Conservation (phyloP, 2,888 invertebrate species). For the Branchellion lobata region DNA sequence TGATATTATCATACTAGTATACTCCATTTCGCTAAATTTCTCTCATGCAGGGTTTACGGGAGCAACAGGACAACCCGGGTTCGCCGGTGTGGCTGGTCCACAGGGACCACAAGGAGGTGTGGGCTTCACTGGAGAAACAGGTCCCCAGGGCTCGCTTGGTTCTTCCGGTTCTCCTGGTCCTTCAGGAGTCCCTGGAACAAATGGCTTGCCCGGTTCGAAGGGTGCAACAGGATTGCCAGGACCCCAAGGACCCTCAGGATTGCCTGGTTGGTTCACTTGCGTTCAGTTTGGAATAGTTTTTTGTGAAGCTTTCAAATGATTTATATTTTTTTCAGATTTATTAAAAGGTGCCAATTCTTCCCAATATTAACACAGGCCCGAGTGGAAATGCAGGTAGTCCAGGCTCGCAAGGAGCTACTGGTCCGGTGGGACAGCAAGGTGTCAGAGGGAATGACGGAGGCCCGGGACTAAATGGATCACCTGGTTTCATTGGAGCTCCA, state of each 20-base stretch:
- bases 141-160: constrained; percentile 38
- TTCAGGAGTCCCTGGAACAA: constrained; percentile 49
- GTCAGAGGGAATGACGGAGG: neutral
- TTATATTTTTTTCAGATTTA: too few relatives aligned
- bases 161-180: constrained; percentile 32
- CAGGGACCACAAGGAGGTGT: constrained; percentile 38
- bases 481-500: constrained; percentile 23
- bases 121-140: constrained; percentile 39
- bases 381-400: constrained; percentile 23
- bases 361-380: neutral
- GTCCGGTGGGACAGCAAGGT: constrained; percentile 42
- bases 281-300: too few relatives aligned
- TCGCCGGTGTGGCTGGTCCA: constrained; percentile 5
- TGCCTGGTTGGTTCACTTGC: constrained; percentile 16
- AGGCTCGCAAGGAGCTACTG: constrained; percentile 43
- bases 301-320: too few relatives aligned
- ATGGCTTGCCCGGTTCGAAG: constrained; percentile 65
- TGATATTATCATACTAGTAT: too few relatives aligned
- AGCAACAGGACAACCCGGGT: neutral
- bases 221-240: constrained; percentile 64
- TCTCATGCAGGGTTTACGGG: constrained; percentile 3
- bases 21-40: too few relatives aligned
- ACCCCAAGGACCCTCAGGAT: constrained; percentile 55
- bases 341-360: too few relatives aligned
- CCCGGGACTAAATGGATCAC: constrained; percentile 3